Percentiles rank a stretch among this genome's conserved stretches.
phyloP scores from a whole-genome alignment of 2,113 vertebrate species.

The Eptatretus burgeri region DNA sequence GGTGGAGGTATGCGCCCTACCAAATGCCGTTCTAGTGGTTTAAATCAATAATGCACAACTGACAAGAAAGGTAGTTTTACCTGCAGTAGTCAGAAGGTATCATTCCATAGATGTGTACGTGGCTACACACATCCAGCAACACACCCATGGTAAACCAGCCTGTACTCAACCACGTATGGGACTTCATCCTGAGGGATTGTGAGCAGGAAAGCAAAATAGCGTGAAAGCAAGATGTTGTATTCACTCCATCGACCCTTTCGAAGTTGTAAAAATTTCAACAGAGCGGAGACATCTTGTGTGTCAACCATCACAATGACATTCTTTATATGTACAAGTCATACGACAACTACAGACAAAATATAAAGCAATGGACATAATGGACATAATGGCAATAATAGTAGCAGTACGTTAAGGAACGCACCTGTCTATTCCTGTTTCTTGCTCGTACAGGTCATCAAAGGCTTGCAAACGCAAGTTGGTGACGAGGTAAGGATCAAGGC shows the following conservation, averaged over 20 bases:
- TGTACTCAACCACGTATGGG: conserved; percentile 76
- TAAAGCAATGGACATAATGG: too few relatives aligned
- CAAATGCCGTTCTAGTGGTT: too few relatives aligned
- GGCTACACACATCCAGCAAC: conserved; percentile 60
- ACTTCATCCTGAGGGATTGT: conserved; percentile 36
- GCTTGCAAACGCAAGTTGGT: conserved; percentile 40
- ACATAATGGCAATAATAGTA: too few relatives aligned
- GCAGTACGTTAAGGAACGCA: conserved; percentile 11
- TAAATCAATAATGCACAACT: too few relatives aligned
- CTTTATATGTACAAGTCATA: too few relatives aligned
- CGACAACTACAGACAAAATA: too few relatives aligned
- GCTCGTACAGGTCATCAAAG: conserved; percentile 54
- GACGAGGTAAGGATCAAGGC: conserved; percentile 36
- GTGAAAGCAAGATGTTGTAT: background rate
- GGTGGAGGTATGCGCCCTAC: too few relatives aligned
- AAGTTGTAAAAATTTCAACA: background rate
- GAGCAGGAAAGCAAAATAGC: background rate
- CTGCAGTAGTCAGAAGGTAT: conserved; percentile 56
- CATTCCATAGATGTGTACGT: conserved; percentile 77
- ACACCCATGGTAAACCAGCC: conserved; percentile 99
- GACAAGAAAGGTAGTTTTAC: conserved; percentile 16
- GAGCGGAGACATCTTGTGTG: too few relatives aligned
- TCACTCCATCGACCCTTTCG: background rate
- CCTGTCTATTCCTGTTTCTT: conserved; percentile 74
- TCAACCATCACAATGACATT: too few relatives aligned